These are phyloP conservation scores for Cercopithecus mona DNA, from an alignment of 2,113 vertebrate species.

Conservation along the genomic window DNA sequence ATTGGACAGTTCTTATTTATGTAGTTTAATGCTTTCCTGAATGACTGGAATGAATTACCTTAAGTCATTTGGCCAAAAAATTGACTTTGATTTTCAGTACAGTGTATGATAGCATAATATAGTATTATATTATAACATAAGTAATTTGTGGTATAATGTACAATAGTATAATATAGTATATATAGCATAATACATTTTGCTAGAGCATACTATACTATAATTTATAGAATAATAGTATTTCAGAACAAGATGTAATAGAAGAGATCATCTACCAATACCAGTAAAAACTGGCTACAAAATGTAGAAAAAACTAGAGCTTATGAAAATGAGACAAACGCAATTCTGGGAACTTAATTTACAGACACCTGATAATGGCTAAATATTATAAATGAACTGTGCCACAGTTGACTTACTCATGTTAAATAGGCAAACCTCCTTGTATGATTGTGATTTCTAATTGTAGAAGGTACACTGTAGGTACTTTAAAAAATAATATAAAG, in stretches of 20 bases:
- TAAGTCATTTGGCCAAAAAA: not conserved
- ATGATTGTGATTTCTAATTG: not conserved
- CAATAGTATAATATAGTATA: not conserved
- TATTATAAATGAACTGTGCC: not conserved
- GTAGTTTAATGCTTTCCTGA: not conserved
- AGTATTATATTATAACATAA: not conserved
- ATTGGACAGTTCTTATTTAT: not conserved
- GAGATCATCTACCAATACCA: not conserved
- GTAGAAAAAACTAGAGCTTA: not conserved
- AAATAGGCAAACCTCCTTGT: not conserved
- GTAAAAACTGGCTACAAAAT: not conserved
- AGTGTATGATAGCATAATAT: not conserved
- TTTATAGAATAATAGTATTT: not conserved
- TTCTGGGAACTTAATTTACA: not conserved
- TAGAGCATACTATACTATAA: not conserved
- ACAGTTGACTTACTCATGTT: not conserved
- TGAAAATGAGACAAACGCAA: not conserved
- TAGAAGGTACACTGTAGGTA: not conserved
- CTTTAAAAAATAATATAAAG: not conserved
- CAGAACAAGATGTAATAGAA: not conserved
- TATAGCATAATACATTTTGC: not conserved
- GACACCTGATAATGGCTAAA: not conserved
- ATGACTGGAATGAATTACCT: not conserved
- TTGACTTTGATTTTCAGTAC: not conserved
- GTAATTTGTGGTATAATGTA: not conserved